Base-by-base conservation (phyloP, 2,113 vertebrate species). In the Lampris incognitus region DNA sequence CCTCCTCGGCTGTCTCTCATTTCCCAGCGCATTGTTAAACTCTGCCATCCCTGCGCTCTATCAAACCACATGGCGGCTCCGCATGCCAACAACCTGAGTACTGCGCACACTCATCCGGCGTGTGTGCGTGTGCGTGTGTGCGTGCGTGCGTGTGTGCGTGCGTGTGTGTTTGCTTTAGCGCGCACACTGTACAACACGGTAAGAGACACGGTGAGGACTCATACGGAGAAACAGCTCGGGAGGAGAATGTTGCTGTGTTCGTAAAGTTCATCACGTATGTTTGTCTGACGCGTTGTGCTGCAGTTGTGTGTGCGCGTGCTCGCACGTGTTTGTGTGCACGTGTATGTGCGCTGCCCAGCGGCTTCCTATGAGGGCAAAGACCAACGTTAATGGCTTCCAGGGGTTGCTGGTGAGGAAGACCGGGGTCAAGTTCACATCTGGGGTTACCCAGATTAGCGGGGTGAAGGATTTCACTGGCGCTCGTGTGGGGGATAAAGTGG, bases 341-440 rank as follows among this genome's bases (percentile, higher is more conserved):
- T 70, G 69, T 62, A 63, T 78, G 71, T 72, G 51, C 84, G 49
- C 55, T 64, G 6, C 50, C 60, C 74, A 52, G 38, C 75, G 42
- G 76, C 64, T 83, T 92, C 85, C 82, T 88, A 48, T 68, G 46
- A 76, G 73, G 72, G 10, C 71, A 80, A 81, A 88, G 77, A 79
- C 13, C 86, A 67, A 41, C 56, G 75, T 85, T 91, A 90, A 92
- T 90, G 85, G 86, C 82, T 87, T 89, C 83, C 86, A 85, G 83
- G 83, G 86, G 82, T 65, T 59, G 77, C 71, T 11, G 3, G 64
- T 38, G 38, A 24, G 82, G 67, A 76, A 69, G 85, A 72, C 66
- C 73, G 73, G 87, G 75, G 85, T 91, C 84, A 90, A 89, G 90
- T 89, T 91, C 89, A 91, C 85, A 90, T 91, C 83, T 87, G 89